Evolutionary conservation across 2,113 vertebrate genomes (phyloP), one percentile per base, ranked within the genome.

Genomic region (Semnornis frantzii): DNA sequence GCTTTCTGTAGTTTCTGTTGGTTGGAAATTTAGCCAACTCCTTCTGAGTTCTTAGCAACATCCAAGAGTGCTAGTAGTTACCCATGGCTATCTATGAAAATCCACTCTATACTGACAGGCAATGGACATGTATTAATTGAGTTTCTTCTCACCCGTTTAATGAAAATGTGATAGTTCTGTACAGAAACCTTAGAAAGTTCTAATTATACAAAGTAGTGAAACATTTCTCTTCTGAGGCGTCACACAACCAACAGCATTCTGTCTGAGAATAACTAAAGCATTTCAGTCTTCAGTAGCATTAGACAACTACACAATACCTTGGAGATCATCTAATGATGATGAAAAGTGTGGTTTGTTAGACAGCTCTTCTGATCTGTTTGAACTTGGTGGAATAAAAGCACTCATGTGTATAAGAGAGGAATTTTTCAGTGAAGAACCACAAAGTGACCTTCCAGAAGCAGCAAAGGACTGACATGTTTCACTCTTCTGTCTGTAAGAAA

Each of bases 261-360:
- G 57, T 69, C 70, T 62, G 69, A 86, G 62, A 85, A 65, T 3
- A 83, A 62, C 54, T 78, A 76, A 90, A 86, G 81, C 25, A 69
- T 81, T 96, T 75, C 30, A 50, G 23, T 77, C 33, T 84, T 93
- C 83, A 44, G 3, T 50, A 65, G 7, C 23, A 68, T 90, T 30
- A 92, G 63, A 88, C 64, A 80, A 8, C n/a, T 42, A 80, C 57
- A 94, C 0, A 1, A 81, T 54, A 88, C 88, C 73, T 84, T 74
- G 27, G 93, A 92, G 88, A 90, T 88, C 44, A 88, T 62, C 14
- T 92, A 90, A 92, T 69, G 86, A 81, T 95, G 94, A 95, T 88
- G 80, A 81, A 89, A 57, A 89, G 21, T 0, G 0, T 52, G 33
- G 23, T 64, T 83, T 81, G 44, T 83, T 69, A 65, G 62, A 75